phyloP scores from a whole-genome alignment of 2,797 vertebrate species.

The Huso huso region DNA sequence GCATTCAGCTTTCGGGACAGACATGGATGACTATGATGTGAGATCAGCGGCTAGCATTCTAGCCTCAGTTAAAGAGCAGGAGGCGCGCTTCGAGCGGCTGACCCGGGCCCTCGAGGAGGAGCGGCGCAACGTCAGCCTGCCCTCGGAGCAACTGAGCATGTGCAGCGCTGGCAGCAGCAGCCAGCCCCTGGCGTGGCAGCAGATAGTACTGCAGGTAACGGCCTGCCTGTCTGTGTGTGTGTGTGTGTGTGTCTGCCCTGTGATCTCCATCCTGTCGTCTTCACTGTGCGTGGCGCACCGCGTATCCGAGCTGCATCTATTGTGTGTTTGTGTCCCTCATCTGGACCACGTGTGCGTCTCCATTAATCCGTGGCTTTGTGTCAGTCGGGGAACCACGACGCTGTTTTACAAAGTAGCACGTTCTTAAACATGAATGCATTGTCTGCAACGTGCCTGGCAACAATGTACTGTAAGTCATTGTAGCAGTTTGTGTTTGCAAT shows the following conservation, averaged over 20 bases:
- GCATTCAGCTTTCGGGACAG: constrained; percentile 35
- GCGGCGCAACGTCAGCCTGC: constrained; percentile 82
- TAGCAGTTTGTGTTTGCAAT: too few species aligned
- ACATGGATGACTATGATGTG: constrained; percentile 94
- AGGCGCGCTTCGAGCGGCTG: constrained; percentile 90
- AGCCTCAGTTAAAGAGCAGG: constrained; percentile 97
- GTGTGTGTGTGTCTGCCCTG: constrained; percentile 4
- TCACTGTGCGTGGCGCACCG: too few species aligned
- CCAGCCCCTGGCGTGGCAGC: constrained; percentile 84
- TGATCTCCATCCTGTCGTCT: background rate
- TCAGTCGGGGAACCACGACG: too few species aligned
- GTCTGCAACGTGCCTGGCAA: too few species aligned
- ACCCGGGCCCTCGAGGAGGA: constrained; percentile 93
- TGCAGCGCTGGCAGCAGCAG: constrained; percentile 55
- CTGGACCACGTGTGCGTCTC: constrained; percentile 23
- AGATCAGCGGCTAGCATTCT: constrained; percentile 94
- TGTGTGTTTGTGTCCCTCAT: background rate
- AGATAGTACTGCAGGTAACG: constrained; percentile 95
- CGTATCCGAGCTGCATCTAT: too few species aligned
- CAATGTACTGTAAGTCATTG: too few species aligned
- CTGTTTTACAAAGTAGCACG: too few species aligned
- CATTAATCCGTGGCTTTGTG: constrained; percentile 17
- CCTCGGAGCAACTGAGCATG: constrained; percentile 53
- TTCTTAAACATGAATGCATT: too few species aligned
- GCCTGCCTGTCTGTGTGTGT: constrained; percentile 9